Percentiles rank a stretch among this genome's conserved stretches.
phyloP scores from a whole-genome alignment of 2,888 invertebrate species.

The Conomelus anceps region DNA sequence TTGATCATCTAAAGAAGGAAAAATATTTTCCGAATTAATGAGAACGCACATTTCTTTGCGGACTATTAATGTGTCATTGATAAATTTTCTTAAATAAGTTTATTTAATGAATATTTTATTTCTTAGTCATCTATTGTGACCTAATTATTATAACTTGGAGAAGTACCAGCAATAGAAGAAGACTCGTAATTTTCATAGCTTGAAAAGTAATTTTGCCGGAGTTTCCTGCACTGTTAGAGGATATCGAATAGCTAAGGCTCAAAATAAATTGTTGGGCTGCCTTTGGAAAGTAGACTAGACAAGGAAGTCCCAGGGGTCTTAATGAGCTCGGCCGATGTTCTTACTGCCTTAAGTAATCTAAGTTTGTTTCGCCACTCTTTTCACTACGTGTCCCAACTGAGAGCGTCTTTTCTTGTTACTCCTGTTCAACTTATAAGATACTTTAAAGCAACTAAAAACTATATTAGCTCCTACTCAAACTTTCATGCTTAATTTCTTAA shows the following conservation, averaged over 20 bases:
- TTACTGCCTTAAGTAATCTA: conserved; percentile 10
- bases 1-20: too few relatives aligned
- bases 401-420: neutral
- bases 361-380: conserved; percentile 5
- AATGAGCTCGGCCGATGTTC: neutral
- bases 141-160: neutral
- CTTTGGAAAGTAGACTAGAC: neutral
- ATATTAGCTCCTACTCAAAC: neutral
- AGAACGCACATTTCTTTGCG: too few relatives aligned
- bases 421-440: neutral
- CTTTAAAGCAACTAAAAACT: neutral
- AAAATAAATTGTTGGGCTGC: neutral
- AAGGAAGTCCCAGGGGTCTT: neutral
- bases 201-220: neutral
- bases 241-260: neutral
- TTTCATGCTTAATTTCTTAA: neutral
- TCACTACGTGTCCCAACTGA: conserved; percentile 2
- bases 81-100: too few relatives aligned
- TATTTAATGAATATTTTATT: neutral
- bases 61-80: too few relatives aligned
- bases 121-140: neutral
- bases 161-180: neutral
- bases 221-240: neutral
- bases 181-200: neutral
- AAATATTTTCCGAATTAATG: too few relatives aligned